phyloP scores from a whole-genome alignment of 2,888 invertebrate genomes.

The Eulithis prunata region DNA sequence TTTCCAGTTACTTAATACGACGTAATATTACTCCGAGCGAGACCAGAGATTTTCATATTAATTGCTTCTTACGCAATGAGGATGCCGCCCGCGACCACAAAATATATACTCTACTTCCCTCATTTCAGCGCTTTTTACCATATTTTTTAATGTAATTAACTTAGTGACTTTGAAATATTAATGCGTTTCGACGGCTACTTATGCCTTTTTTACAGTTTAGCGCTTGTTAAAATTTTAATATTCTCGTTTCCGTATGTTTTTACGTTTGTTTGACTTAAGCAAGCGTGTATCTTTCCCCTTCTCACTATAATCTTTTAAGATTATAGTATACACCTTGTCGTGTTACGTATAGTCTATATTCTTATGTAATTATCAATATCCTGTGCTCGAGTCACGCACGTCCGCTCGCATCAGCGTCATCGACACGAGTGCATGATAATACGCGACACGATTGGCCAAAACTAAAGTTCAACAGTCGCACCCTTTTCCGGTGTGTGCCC shows the following conservation, averaged over 20 bases:
- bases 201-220: conserved; percentile 17
- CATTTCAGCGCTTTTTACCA: conserved; percentile 40
- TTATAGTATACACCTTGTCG: neutral
- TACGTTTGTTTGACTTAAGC: neutral
- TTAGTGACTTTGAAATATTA: conserved; percentile 44
- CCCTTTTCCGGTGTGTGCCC: conserved; percentile 73
- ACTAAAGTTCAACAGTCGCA: conserved; percentile 67
- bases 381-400: conserved; percentile 59
- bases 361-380: conserved; percentile 26
- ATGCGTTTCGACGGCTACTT: conserved; percentile 33
- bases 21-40: conserved; percentile 57
- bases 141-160: conserved; percentile 44
- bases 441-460: conserved; percentile 50
- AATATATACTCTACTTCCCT: conserved; percentile 50
- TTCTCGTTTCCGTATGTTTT: conserved; percentile 18
- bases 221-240: conserved; percentile 7
- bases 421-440: conserved; percentile 51
- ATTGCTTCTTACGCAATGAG: conserved; percentile 65
- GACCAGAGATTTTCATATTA: conserved; percentile 67
- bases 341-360: neutral
- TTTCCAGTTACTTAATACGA: conserved; percentile 43
- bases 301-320: neutral
- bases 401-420: conserved; percentile 56
- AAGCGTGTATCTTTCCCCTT: neutral
- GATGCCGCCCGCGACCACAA: conserved; percentile 48